phyloP scores from a whole-genome alignment of 2,797 vertebrate genomes.

The Ctenopoma multispine region DNA sequence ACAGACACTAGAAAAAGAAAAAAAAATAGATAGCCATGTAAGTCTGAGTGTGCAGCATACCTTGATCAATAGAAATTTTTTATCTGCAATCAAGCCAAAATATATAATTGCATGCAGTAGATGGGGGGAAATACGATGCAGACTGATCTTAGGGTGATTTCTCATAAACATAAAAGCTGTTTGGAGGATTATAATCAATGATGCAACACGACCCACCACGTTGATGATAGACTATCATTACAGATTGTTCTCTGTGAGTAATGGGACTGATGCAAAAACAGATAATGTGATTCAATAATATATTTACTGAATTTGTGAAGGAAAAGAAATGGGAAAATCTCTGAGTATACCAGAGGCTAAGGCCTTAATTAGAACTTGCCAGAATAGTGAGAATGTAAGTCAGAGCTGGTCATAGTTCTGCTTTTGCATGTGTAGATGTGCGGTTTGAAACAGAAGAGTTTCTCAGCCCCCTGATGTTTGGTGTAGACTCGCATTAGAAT shows the following conservation, averaged over 20 bases:
- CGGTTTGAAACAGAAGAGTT: slow-evolving; percentile 36
- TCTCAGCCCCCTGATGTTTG: slow-evolving; percentile 48
- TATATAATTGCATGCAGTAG: slow-evolving; percentile 73
- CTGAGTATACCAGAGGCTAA: slow-evolving; percentile 61
- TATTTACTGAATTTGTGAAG: slow-evolving; percentile 76
- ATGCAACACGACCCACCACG: slow-evolving; percentile 80
- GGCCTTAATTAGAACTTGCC: slow-evolving; percentile 72
- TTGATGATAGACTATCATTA: slow-evolving; percentile 84
- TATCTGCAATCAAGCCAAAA: slow-evolving; percentile 69
- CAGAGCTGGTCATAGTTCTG: slow-evolving; percentile 31
- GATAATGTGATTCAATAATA: slow-evolving; percentile 85
- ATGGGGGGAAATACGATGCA: slow-evolving; percentile 66
- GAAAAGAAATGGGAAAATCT: slow-evolving; percentile 65
- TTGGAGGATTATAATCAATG: slow-evolving; percentile 84
- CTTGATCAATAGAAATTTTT: slow-evolving; percentile 79
- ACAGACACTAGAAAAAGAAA: slow-evolving; percentile 71
- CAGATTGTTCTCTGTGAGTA: slow-evolving; percentile 83
- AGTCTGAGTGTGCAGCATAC: slow-evolving; percentile 48
- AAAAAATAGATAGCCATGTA: slow-evolving; percentile 56
- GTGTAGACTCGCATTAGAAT: slow-evolving; percentile 65
- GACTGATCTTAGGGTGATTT: slow-evolving; percentile 79
- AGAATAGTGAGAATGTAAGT: slow-evolving; percentile 36
- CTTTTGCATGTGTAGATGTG: slow-evolving; percentile 34
- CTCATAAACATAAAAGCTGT: slow-evolving; percentile 85
- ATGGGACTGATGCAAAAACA: slow-evolving; percentile 79